phyloP scores from a whole-genome alignment of 2,113 vertebrate genomes.

The Menura novaehollandiae region DNA sequence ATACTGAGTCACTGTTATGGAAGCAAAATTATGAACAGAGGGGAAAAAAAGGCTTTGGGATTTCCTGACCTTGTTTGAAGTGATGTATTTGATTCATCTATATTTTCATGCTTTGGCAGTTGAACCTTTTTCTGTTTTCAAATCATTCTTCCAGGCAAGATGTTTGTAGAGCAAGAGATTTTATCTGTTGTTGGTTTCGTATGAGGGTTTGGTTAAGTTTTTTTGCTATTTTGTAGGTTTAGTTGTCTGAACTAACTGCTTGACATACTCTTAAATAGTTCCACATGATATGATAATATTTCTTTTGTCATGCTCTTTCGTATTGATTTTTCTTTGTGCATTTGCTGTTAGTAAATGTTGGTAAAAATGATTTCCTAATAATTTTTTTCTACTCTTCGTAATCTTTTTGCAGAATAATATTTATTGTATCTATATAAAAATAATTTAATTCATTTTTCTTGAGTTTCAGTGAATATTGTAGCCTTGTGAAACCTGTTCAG shows the following conservation, averaged over 20 bases:
- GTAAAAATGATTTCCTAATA: neutral
- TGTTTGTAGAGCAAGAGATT: neutral
- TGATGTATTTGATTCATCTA: neutral
- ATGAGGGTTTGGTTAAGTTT: accelerated
- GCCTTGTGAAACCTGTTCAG: neutral
- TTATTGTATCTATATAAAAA: neutral
- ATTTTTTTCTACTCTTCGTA: neutral
- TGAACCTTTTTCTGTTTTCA: neutral
- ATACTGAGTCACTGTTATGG: neutral
- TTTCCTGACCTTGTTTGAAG: neutral
- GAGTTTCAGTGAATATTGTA: neutral
- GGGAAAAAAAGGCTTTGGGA: neutral
- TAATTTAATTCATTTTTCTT: neutral
- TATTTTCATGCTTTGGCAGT: neutral
- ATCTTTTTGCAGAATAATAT: neutral
- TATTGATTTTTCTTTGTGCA: neutral
- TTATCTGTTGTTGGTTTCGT: neutral
- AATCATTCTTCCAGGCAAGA: neutral
- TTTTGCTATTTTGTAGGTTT: neutral
- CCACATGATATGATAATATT: neutral
- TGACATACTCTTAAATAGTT: neutral
- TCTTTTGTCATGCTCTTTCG: neutral
- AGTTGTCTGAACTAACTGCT: neutral
- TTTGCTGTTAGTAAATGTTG: neutral
- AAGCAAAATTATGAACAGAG: neutral